Evolutionary conservation across 1,140 invertebrate species (phyloP).

Genomic region (Atopsyche davidsoni): DNA sequence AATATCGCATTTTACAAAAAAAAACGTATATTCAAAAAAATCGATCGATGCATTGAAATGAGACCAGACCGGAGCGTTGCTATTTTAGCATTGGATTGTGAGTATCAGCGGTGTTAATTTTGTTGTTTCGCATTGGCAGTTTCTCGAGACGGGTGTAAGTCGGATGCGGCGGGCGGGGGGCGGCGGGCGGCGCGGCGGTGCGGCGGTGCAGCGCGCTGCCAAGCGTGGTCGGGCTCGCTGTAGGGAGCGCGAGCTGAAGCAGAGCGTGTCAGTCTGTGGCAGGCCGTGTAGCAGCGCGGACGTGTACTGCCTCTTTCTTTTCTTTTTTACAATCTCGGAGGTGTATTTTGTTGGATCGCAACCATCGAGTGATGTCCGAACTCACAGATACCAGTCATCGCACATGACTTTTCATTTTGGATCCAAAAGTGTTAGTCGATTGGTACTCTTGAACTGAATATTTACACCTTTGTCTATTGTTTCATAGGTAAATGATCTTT

Average conservation of each 20-base stretch:
- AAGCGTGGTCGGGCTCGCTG: not conserved
- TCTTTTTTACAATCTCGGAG: constrained; percentile 15
- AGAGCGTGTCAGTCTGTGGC: constrained; percentile 19
- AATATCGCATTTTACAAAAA: too few species aligned
- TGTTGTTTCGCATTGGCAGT: too few species aligned
- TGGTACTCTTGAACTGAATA: constrained; percentile 12
- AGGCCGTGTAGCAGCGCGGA: constrained; percentile 21
- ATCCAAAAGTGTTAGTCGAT: constrained; percentile 8
- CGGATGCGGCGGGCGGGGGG: not conserved
- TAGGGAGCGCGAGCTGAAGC: not conserved
- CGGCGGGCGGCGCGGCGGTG: not conserved
- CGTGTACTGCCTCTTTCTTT: constrained; percentile 10
- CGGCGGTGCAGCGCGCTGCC: not conserved
- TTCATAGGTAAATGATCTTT: too few species aligned
- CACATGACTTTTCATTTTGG: constrained; percentile 20
- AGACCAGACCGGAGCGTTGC: too few species aligned
- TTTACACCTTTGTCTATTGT: constrained; percentile 11
- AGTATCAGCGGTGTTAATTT: too few species aligned
- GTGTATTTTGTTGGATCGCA: constrained; percentile 16
- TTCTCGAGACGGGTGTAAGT: too few species aligned
- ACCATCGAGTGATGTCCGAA: too few species aligned
- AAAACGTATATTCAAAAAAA: too few species aligned
- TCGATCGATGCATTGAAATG: too few species aligned
- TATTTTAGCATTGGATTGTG: too few species aligned
- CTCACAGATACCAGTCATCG: too few species aligned